Evolutionary conservation across 2,113 vertebrate species (phyloP).

Genomic region (Oxygymnocypris stewartii): DNA sequence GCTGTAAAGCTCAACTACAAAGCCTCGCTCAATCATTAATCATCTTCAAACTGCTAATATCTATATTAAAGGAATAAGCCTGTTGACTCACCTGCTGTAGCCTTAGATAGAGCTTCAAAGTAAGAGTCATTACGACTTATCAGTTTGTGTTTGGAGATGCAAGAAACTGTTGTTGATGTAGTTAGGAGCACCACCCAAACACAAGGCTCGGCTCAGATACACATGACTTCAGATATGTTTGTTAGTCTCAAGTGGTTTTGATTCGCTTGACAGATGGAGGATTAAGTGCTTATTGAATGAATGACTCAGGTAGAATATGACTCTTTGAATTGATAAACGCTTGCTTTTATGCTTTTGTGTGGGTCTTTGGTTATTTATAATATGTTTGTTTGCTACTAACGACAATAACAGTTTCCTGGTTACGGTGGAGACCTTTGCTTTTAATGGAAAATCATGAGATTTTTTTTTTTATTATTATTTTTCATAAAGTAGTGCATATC

Average conservation of each 20-base stretch:
- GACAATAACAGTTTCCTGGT: conserved; percentile 16
- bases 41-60: conserved; percentile 41
- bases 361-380: background rate
- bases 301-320: conserved; percentile 17
- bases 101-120: conserved; percentile 21
- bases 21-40: conserved; percentile 48
- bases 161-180: conserved; percentile 21
- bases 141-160: conserved; percentile 16
- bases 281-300: background rate
- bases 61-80: conserved; percentile 24
- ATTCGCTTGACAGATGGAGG: background rate
- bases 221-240: conserved; percentile 16
- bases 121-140: conserved; percentile 34
- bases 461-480: too few relatives aligned
- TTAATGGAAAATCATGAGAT: background rate
- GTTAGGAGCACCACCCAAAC: conserved; percentile 15
- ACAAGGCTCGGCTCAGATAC: conserved; percentile 13
- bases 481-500: background rate
- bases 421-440: background rate
- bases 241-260: background rate
- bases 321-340: background rate
- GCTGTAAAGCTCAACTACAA: conserved; percentile 21
- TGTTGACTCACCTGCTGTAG: conserved; percentile 47
- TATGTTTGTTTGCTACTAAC: background rate
- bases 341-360: conserved; percentile 15